These are phyloP conservation scores for Ochropleura leucogaster DNA, from an alignment of 2,888 invertebrate species.

Conservation along the genomic window DNA sequence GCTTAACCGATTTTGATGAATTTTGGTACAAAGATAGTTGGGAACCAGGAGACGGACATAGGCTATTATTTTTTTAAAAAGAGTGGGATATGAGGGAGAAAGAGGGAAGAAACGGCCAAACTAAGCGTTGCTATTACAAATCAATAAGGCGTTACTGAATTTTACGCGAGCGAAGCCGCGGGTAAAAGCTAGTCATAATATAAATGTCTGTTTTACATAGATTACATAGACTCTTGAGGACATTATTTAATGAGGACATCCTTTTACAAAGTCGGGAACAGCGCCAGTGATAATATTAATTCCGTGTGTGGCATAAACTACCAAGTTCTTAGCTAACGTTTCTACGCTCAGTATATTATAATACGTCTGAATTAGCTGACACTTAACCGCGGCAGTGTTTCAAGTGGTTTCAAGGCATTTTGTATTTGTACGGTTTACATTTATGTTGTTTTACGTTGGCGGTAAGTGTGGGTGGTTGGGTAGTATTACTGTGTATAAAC, in stretches of 20 bases:
- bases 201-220: not conserved
- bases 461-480: constrained; percentile 20
- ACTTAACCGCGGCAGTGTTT: constrained; percentile 29
- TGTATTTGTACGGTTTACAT: constrained; percentile 26
- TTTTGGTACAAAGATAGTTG: too few relatives aligned
- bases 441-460: constrained; percentile 26
- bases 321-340: constrained; percentile 32
- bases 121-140: too few relatives aligned
- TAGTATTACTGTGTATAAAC: constrained; percentile 13
- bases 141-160: too few relatives aligned
- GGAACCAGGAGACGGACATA: too few relatives aligned
- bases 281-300: constrained; percentile 15
- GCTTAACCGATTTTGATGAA: too few relatives aligned
- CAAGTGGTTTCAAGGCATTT: constrained; percentile 41
- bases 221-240: not conserved
- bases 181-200: too few relatives aligned
- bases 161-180: too few relatives aligned
- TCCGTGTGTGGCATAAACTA: constrained; percentile 17
- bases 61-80: too few relatives aligned
- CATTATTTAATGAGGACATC: not conserved
- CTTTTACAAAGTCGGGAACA: not conserved
- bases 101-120: too few relatives aligned
- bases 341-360: constrained; percentile 25
- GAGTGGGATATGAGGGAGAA: too few relatives aligned
- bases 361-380: constrained; percentile 45